These are phyloP conservation scores for Pasiphila rectangulata DNA, from an alignment of 2,888 invertebrate species.

Conservation along the genomic window DNA sequence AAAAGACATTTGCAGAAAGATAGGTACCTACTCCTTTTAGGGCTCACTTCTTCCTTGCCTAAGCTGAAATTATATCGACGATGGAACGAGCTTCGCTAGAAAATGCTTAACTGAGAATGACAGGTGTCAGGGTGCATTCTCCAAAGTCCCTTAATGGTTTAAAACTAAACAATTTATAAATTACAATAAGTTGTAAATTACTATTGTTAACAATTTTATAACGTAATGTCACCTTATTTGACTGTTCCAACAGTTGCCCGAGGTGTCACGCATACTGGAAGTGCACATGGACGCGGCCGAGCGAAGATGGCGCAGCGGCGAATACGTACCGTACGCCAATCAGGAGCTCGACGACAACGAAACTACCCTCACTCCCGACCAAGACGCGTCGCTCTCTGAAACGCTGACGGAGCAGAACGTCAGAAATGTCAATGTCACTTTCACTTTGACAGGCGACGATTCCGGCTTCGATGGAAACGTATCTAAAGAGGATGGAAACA, in stretches of 20 bases:
- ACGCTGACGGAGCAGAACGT: slow-evolving; percentile 55
- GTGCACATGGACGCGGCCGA: slow-evolving; percentile 63
- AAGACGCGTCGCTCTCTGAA: slow-evolving; percentile 55
- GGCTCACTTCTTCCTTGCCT: no score
- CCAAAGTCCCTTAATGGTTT: no score
- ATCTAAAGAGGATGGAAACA: slow-evolving; percentile 22
- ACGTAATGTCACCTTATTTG: no score
- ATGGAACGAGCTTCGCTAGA: no score
- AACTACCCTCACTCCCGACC: slow-evolving; percentile 52
- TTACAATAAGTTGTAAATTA: no score
- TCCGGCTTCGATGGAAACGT: slow-evolving; percentile 29
- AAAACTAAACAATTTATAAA: no score
- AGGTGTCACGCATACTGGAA: slow-evolving; percentile 65
- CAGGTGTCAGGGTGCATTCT: no score
- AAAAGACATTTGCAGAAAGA: no score
- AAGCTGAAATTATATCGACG: no score
- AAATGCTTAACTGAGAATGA: no score
- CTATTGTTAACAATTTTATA: no score
- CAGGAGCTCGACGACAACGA: slow-evolving; percentile 51
- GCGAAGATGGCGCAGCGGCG: slow-evolving; percentile 55
- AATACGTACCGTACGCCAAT: slow-evolving; percentile 43
- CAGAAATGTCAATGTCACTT: slow-evolving; percentile 13
- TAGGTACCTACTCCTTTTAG: no score
- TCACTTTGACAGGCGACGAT: slow-evolving; percentile 35
- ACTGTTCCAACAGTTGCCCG: slow-evolving; percentile 55